Evolutionary conservation across 2,888 invertebrate genomes (phyloP).

Genomic region (Pimpla rufipes): DNA sequence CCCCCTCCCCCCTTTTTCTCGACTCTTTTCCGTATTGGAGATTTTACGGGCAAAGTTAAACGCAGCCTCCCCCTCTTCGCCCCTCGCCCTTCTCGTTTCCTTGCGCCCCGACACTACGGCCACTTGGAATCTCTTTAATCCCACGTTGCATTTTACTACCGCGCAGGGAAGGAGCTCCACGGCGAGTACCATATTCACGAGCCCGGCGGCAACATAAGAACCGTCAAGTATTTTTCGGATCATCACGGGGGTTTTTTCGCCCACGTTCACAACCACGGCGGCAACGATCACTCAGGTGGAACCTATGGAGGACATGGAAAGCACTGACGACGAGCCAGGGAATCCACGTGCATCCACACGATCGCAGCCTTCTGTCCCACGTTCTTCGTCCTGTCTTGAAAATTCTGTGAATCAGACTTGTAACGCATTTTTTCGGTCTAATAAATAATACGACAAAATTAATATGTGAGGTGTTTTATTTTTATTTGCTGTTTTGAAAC

Average conservation of each 20-base stretch:
- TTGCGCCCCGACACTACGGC: background rate
- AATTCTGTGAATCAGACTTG: background rate
- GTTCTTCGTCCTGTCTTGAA: background rate
- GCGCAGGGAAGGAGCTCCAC: constrained; percentile 74
- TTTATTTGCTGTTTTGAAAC: too few relatives aligned
- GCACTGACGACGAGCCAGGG: constrained; percentile 15
- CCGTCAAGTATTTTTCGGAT: constrained; percentile 82
- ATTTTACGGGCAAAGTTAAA: constrained; percentile 10
- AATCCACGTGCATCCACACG: background rate
- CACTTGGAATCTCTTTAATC: constrained; percentile 11
- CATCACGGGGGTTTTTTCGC: constrained; percentile 82
- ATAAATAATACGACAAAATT: background rate
- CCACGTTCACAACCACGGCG: constrained; percentile 79
- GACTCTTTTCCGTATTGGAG: background rate
- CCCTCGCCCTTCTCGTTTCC: background rate
- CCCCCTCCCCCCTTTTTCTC: too few relatives aligned
- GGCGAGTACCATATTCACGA: constrained; percentile 83
- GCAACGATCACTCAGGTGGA: constrained; percentile 77
- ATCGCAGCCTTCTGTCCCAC: background rate
- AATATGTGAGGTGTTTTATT: background rate
- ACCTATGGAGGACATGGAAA: constrained; percentile 56
- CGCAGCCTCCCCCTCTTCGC: background rate
- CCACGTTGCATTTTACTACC: constrained; percentile 3
- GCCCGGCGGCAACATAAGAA: constrained; percentile 79
- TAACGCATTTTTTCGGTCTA: background rate